Evolutionary conservation across 2,113 vertebrate genomes (phyloP).

Genomic region (Arenaria interpres): DNA sequence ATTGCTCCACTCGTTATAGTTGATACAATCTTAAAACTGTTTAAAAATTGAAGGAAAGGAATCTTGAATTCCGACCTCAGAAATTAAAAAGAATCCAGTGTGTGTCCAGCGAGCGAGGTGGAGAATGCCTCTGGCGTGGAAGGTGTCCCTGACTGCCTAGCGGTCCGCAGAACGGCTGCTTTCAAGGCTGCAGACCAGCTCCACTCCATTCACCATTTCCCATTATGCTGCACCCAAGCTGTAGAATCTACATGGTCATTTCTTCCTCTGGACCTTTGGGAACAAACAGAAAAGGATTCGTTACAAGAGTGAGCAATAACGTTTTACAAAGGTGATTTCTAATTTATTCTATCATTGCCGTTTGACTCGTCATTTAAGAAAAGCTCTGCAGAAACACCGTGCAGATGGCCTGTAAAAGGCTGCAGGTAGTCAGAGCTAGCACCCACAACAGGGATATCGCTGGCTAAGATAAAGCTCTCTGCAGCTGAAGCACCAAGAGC

Average conservation of each 20-base stretch:
- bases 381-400: neutral
- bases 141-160: conserved; percentile 59
- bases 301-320: neutral
- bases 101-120: conserved; percentile 9
- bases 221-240: conserved; percentile 84
- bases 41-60: conserved; percentile 58
- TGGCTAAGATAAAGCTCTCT: conserved; percentile 1
- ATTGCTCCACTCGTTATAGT: conserved; percentile 44
- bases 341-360: neutral
- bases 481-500: conserved; percentile 27
- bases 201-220: conserved; percentile 89
- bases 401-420: neutral
- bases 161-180: conserved; percentile 70
- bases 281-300: conserved; percentile 38
- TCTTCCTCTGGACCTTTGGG: conserved; percentile 83
- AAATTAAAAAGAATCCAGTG: conserved; percentile 46
- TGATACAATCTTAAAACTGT: conserved; percentile 50
- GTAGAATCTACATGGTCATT: conserved; percentile 92
- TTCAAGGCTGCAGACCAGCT: conserved; percentile 91
- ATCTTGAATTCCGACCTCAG: conserved; percentile 19
- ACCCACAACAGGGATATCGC: neutral
- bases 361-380: neutral
- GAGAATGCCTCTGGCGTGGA: conserved; percentile 34
- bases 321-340: neutral
- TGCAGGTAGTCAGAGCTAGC: neutral